Evolutionary conservation across 2,888 invertebrate genomes (phyloP), one percentile per base, ranked within the genome.

Genomic region (Horisme vitalbata): DNA sequence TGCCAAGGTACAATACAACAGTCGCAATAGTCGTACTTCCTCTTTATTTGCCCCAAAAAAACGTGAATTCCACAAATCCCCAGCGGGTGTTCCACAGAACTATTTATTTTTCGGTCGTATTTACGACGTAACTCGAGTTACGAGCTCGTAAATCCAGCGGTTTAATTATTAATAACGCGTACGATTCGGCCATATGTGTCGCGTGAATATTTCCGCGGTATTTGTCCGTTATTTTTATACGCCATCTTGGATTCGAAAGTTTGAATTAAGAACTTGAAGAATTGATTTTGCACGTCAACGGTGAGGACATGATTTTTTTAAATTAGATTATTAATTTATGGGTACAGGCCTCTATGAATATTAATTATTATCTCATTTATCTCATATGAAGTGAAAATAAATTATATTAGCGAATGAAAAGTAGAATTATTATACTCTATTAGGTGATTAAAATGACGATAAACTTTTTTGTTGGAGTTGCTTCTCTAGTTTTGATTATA

Each of bases 111-210:
- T 59, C 43, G 46, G 50, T 34, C 32, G 45, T 50, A 44, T 61
- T 63, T 63, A 63, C 61, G 63, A 63, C 31, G 48, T 46, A 48
- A 51, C 53, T 48, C 52, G 55, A 59, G 63, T 60, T 59, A 57
- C 55, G 52, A 51, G 54, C 55, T 65, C 52, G 65, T 71, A 70
- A 68, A 71, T 70, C 64, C 49, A 39, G 32, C 12, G 47, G 46
- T 66, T 65, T 66, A 69, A 69, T 71, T 66, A 68, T 71, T 67
- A 69, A 71, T 68, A 63, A 60, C 59, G 53, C 52, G 59, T 56
- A 55, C 58, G 58, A 57, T 59, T 41, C 45, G 35, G 32, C 41
- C 55, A 65, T 64, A 69, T 61, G 66, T 61, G 71, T 23, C 56
- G 52, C 61, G 34, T 66, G 60, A 48, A 43, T 43, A 47, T 48